Percentiles rank a stretch among this genome's conserved stretches.
Evolutionary conservation across 2,888 invertebrate species (phyloP).

Genomic region (Harmothoe impar): DNA sequence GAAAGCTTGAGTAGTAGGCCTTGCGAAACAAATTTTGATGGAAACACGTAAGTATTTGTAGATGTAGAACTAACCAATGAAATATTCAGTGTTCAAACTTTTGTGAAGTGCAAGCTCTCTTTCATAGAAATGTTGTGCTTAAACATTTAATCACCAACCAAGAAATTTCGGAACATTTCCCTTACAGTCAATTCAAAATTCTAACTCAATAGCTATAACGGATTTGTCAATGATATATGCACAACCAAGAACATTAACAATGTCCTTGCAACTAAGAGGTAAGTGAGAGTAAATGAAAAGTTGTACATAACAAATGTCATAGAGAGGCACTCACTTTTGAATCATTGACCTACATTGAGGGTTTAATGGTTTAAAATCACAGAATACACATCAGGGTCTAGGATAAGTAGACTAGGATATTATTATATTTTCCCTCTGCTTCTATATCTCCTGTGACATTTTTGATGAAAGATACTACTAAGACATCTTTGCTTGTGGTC

Average conservation of each 20-base stretch:
- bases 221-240: neutral
- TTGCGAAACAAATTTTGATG: neutral
- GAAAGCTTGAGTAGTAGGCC: no score
- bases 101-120: neutral
- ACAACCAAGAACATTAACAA: slow-evolving; percentile 1
- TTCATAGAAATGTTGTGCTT: neutral
- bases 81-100: neutral
- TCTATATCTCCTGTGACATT: neutral
- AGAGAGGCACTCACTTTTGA: neutral
- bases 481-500: no score
- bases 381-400: neutral
- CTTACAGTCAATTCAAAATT: no score
- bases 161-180: neutral
- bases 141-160: neutral
- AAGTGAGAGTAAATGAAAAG: neutral
- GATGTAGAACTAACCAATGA: neutral
- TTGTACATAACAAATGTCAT: neutral
- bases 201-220: no score
- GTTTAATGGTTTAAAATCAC: neutral
- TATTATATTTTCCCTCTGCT: neutral
- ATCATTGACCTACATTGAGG: slow-evolving; percentile 5
- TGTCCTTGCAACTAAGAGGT: neutral
- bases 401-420: neutral
- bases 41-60: slow-evolving; percentile 9
- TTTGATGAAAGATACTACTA: no score